Conservation (phyloP, 64 coral and sea anemone genomes). For the Pocillopora verrucosa region DNA sequence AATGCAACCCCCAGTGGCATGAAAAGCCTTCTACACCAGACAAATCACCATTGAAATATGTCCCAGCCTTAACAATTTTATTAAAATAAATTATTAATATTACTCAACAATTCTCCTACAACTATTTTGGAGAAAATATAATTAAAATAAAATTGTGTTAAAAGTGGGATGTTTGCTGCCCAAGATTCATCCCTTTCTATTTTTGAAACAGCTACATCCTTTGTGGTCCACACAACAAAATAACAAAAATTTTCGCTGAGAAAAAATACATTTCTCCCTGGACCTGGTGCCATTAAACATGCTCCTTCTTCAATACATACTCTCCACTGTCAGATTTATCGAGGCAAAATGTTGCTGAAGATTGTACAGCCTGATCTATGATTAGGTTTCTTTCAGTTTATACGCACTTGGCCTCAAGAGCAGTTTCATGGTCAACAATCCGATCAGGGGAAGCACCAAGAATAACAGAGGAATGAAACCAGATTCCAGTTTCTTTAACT, state of each 20-base stretch:
- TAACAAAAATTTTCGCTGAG: neutral
- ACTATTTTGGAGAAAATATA: too few species aligned
- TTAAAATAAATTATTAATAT: too few species aligned
- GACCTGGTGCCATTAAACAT: neutral
- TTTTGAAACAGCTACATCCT: neutral
- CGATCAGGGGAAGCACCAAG: slow-evolving; percentile 7
- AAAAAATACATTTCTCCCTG: neutral
- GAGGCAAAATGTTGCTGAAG: neutral
- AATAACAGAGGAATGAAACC: neutral
- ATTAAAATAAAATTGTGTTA: too few species aligned
- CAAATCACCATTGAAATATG: too few species aligned
- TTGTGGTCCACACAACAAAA: too few species aligned
- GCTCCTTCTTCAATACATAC: too few species aligned
- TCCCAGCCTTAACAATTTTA: too few species aligned
- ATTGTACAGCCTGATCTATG: neutral
- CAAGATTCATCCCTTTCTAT: neutral
- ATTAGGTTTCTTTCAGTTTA: neutral
- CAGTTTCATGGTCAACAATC: neutral
- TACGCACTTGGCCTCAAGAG: neutral
- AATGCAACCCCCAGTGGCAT: too few species aligned
- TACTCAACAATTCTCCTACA: too few species aligned
- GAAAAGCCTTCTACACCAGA: too few species aligned
- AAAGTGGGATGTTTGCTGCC: too few species aligned
- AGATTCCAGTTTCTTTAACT: slow-evolving; percentile 10
- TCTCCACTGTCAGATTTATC: too few species aligned